Evolutionary conservation across 1,140 invertebrate species (phyloP).

Genomic region (Pantala flavescens): DNA sequence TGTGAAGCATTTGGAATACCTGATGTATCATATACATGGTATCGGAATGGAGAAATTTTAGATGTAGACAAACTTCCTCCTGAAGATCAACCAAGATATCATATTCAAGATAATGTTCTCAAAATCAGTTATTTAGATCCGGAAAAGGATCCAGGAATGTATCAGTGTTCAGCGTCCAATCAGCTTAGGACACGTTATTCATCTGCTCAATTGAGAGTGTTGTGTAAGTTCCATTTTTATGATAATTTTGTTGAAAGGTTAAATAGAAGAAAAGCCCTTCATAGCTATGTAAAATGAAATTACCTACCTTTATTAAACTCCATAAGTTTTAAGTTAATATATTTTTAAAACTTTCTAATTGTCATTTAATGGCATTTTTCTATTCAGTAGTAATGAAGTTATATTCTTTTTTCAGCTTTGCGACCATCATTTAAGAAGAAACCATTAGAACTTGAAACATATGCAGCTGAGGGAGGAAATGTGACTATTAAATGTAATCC

Average conservation of each 20-base stretch:
- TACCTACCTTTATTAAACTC: conserved; percentile 5
- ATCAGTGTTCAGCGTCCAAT: conserved; percentile 86
- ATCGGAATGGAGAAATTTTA: conserved; percentile 69
- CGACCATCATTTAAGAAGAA: conserved; percentile 83
- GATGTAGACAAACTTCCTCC: conserved; percentile 48
- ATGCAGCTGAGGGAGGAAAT: conserved; percentile 82
- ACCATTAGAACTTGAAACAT: conserved; percentile 77
- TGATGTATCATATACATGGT: conserved; percentile 87
- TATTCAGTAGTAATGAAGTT: no score
- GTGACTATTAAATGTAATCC: conserved; percentile 86
- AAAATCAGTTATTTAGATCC: conserved; percentile 67
- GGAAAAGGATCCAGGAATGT: conserved; percentile 85
- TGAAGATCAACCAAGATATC: conserved; percentile 62
- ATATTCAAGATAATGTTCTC: conserved; percentile 77
- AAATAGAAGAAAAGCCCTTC: not conserved
- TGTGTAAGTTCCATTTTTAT: conserved; percentile 41
- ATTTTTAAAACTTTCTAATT: no score
- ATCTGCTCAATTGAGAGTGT: conserved; percentile 77
- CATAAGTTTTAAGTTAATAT: conserved; percentile 10
- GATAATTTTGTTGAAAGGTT: not conserved
- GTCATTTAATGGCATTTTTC: no score
- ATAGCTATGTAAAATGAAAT: not conserved
- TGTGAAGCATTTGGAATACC: conserved; percentile 95
- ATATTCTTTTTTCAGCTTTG: conserved; percentile 53
- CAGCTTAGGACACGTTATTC: conserved; percentile 76